phyloP scores from a whole-genome alignment of 2,797 vertebrate genomes.

The Garrulus glandarius region DNA sequence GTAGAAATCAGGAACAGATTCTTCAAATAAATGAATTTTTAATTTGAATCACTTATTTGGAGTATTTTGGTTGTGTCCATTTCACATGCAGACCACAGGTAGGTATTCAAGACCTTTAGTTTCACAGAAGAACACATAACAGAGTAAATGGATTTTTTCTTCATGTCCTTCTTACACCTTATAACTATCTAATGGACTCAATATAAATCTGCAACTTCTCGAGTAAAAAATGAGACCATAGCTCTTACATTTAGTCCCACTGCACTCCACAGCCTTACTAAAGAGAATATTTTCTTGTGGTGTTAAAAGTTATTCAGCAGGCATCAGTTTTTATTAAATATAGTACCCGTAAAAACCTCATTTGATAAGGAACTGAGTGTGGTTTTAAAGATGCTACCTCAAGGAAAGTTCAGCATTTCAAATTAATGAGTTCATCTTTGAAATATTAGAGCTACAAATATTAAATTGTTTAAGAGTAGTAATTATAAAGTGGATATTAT shows the following conservation, averaged over 20 bases:
- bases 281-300: background rate
- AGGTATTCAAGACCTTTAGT: background rate
- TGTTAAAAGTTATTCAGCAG: background rate
- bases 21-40: background rate
- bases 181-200: background rate
- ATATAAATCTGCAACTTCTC: background rate
- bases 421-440: conserved; percentile 34
- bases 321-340: background rate
- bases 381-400: background rate
- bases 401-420: background rate
- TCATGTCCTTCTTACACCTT: background rate
- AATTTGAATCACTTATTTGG: background rate
- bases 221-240: background rate
- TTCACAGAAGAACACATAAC: background rate
- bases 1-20: background rate
- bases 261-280: background rate
- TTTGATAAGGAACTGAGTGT: background rate
- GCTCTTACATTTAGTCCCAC: background rate
- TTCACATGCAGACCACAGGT: background rate
- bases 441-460: conserved; percentile 35
- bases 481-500: conserved; percentile 44
- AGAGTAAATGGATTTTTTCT: background rate
- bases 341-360: background rate
- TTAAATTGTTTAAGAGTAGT: conserved; percentile 38
- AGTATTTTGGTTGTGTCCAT: background rate